These are phyloP conservation scores for Orthosia incerta DNA, from an alignment of 2,888 invertebrate species.

Conservation along the genomic window DNA sequence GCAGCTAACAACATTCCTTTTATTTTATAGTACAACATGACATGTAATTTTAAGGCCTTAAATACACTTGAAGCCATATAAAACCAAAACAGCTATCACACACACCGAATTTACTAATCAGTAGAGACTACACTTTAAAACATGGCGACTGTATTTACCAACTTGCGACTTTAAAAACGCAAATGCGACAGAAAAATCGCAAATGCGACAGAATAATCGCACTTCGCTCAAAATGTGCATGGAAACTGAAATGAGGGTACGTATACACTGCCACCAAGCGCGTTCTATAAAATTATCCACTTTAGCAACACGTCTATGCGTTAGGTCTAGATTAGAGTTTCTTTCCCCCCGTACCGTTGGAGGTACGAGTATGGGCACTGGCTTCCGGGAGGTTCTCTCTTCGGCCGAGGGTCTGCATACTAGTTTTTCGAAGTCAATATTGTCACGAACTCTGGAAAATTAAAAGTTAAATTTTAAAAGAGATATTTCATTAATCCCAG, in stretches of 20 bases:
- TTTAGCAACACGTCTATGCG: conserved; percentile 74
- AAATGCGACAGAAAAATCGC: conserved; percentile 17
- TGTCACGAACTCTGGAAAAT: conserved; percentile 95
- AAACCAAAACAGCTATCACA: conserved; percentile 40
- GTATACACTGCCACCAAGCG: conserved; percentile 84
- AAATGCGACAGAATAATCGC: conserved; percentile 22
- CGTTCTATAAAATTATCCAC: conserved; percentile 70
- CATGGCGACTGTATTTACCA: neutral
- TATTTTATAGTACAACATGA: conserved; percentile 43
- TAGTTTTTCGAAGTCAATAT: conserved; percentile 96
- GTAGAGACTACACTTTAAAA: conserved; percentile 45
- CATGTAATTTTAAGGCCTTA: conserved; percentile 59
- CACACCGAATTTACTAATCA: conserved; percentile 50
- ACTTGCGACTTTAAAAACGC: conserved; percentile 17
- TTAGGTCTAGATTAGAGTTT: conserved; percentile 85
- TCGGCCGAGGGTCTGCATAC: conserved; percentile 88
- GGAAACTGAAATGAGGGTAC: conserved; percentile 68
- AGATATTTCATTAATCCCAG: conserved; percentile 70
- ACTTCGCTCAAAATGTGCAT: conserved; percentile 28
- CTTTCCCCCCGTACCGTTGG: conserved; percentile 83
- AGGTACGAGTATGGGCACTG: conserved; percentile 78
- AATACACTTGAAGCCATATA: conserved; percentile 46
- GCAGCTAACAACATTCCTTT: neutral
- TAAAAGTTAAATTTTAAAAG: neutral
- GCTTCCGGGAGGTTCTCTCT: conserved; percentile 81